Conservation (phyloP, 2,113 vertebrate species). For the Bubo scandiacus region DNA sequence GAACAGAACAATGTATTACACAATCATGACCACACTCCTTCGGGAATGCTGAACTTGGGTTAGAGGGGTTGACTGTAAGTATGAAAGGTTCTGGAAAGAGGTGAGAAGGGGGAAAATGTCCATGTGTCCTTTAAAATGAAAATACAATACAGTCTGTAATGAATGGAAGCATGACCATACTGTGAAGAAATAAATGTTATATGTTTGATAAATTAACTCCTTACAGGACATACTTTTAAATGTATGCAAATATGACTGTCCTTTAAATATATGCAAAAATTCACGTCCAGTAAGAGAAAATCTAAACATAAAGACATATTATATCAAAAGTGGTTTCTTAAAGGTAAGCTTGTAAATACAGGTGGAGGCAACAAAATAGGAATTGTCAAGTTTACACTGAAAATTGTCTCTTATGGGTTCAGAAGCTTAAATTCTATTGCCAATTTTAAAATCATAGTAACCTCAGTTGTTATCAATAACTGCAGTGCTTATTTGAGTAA, state of each 20-base stretch:
- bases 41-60: neutral
- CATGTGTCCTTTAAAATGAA: neutral
- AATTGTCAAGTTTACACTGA: neutral
- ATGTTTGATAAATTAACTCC: neutral
- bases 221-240: neutral
- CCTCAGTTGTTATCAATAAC: neutral
- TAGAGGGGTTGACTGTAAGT: neutral
- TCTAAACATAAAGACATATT: neutral
- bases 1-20: neutral
- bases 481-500: neutral
- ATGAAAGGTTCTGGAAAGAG: neutral
- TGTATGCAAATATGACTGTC: neutral
- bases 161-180: neutral
- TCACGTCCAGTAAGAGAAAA: neutral
- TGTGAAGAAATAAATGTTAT: neutral
- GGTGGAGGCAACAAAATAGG: fast-evolving
- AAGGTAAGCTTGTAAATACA: neutral
- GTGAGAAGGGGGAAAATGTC: neutral
- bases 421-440: neutral
- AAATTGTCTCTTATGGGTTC: neutral
- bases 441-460: neutral
- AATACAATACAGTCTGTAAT: neutral
- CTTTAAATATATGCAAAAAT: neutral
- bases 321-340: neutral
- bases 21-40: neutral